Base-by-base conservation (phyloP, 2,888 invertebrate species). In the Aspidiotus destructor region DNA sequence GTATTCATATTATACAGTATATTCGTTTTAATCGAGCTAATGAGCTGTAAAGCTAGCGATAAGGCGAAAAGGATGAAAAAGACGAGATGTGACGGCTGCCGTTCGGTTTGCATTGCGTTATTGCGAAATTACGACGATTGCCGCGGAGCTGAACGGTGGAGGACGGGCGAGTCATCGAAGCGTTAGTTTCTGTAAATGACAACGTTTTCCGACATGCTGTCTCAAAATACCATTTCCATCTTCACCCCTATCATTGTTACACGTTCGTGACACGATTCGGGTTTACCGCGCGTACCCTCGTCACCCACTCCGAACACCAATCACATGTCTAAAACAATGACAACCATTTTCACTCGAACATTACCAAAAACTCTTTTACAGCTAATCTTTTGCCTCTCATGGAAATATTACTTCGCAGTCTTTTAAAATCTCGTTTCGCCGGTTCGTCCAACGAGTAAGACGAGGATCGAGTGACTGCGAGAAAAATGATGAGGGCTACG, bases 41-140 rank as follows among this genome's bases (percentile, higher is more conserved):
- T 65, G 65, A 65, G 58, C 57, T 65, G 65, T 65, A 65, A 65
- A 65, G 65, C 65, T 58, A 58, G 42, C 65, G 65, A 65, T 65
- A 65, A 65, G 65, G 58, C 65, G 48, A 65, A 58, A 58, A 57
- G 55, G 58, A 8, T 42, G 55, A 41, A 54, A 41, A 15, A 13
- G 13, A 62, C 16, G 55, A 41, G 62, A 62, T 28, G 48, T 13
- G 48, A n/a, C 10, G 48, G 48, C n/a, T 11, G 11, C 11, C 48
- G 48, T n/a, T 48, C 48, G 48, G 28, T 28, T 28, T 28, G 28
- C 28, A 28, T 28, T 28, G 28, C 28, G 28, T 28, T 28, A 28
- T 48, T 48, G 48, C 48, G 48, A 48, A 48, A 48, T 48, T n/a
- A 48, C n/a, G n/a, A 48, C 48, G 48, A 11, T 11, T 13, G n/a